phyloP scores from a whole-genome alignment of 1,140 invertebrate genomes.

The Steinernema feltiae region DNA sequence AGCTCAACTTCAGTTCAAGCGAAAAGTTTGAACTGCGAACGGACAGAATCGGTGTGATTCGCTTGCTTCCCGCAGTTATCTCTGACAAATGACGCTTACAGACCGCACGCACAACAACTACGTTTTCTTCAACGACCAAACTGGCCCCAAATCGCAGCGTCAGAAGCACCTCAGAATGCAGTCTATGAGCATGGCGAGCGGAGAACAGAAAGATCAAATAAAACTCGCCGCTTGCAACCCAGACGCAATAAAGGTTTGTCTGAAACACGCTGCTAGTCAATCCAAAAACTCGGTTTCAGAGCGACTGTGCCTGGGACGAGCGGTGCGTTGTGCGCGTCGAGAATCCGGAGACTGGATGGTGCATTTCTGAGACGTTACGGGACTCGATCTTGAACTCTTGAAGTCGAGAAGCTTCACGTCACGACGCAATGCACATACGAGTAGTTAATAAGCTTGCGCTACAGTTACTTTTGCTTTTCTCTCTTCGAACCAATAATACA shows the following conservation, averaged over 20 bases:
- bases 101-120: background rate
- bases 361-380: slow-evolving; percentile 38
- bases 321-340: slow-evolving; percentile 35
- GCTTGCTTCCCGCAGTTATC: background rate
- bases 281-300: slow-evolving; percentile 21
- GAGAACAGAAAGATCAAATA: slow-evolving; percentile 27
- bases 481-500: background rate
- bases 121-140: slow-evolving; percentile 3
- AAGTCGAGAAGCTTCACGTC: background rate
- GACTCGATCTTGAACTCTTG: slow-evolving; percentile 35
- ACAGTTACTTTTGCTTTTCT: background rate
- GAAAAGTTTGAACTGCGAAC: slow-evolving; percentile 41
- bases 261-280: background rate
- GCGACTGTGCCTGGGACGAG: slow-evolving; percentile 39
- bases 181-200: slow-evolving; percentile 21
- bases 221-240: slow-evolving; percentile 36
- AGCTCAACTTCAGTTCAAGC: slow-evolving; percentile 24
- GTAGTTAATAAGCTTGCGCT: background rate
- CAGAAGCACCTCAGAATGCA: background rate
- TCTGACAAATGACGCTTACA: background rate
- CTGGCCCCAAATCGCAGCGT: background rate
- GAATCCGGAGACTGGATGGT: slow-evolving; percentile 35
- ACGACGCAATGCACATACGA: background rate
- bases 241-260: slow-evolving; percentile 36
- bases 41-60: slow-evolving; percentile 23